phyloP scores from a whole-genome alignment of 2,888 invertebrate species.

The Clepsis dumicolana region DNA sequence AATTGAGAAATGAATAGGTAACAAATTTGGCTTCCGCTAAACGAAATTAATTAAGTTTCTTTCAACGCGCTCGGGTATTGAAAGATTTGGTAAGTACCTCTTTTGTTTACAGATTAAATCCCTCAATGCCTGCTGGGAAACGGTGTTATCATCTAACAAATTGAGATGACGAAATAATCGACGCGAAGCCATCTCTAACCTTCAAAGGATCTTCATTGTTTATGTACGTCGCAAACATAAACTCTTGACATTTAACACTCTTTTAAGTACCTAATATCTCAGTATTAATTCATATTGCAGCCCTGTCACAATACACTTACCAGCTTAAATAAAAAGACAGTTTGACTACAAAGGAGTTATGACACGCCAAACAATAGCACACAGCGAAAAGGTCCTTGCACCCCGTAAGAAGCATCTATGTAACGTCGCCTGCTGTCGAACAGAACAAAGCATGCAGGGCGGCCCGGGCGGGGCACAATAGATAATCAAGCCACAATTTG shows the following conservation, averaged over 20 bases:
- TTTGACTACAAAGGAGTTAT: neutral
- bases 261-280: neutral
- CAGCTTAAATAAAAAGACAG: neutral
- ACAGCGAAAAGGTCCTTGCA: conserved; percentile 19
- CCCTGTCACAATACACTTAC: neutral
- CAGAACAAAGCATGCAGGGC: conserved; percentile 27
- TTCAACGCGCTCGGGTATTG: conserved; percentile 47
- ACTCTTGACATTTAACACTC: neutral
- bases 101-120: conserved; percentile 17
- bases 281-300: neutral
- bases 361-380: neutral
- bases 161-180: neutral
- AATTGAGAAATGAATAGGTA: conserved; percentile 79
- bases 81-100: conserved; percentile 28
- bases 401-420: conserved; percentile 18
- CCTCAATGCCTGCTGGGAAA: neutral
- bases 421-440: conserved; percentile 16
- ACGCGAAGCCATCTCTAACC: neutral
- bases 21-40: conserved; percentile 74
- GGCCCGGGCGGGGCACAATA: conserved; percentile 43
- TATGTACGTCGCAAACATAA: neutral
- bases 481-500: conserved; percentile 50
- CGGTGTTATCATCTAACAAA: neutral
- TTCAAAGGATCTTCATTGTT: neutral
- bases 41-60: conserved; percentile 69